Base-by-base conservation (phyloP, 2,113 vertebrate genomes). In the Eretmodus cyanostictus region DNA sequence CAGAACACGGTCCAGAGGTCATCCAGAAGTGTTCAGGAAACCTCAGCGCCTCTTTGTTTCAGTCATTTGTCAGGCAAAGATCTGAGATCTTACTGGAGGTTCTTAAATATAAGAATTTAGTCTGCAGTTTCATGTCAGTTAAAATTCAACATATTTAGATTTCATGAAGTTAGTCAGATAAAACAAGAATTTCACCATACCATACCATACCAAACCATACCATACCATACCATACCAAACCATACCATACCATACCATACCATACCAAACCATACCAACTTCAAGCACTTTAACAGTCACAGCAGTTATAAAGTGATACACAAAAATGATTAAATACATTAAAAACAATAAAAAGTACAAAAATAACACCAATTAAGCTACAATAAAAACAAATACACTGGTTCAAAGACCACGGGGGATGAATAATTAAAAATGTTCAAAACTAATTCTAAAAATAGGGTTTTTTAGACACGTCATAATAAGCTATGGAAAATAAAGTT, bases 201-300 rank as follows among this genome's bases (percentile, higher is more conserved):
- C 31, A 2, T 31, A 31, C 2, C 7, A 1, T 22, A 61, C 13
- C 54, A 24, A 0, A 8, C 54, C 9, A 9, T 1, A 51, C 49
- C 5, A 51, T 0, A 49, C 51, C 49, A 4, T 1, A 4, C 6
- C 5, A 4, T 0, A 36, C 3, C 8, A 5, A 0, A 36, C 38
- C 10, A 5, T 0, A 40, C 10, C 3, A 6, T 0, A 8, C 38
- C 5, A 9, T 0, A 34, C 31, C 31, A 8, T 7, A 31, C 31
- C 31, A 2, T 31, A 31, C 2, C 7, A 1, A 0, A 61, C 13
- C 54, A 24, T 0, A 51, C 49, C 49, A 54, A 29, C 55, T 29
- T 9, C 55, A 16, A 5, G 24, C 55, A 57, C 55, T 57, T 57
- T 16, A 57, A 57, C 0, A 57, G 54, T 5, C 54, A 57, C 54